Conservation (phyloP, 2,113 vertebrate genomes). For the Nanorana parkeri region DNA sequence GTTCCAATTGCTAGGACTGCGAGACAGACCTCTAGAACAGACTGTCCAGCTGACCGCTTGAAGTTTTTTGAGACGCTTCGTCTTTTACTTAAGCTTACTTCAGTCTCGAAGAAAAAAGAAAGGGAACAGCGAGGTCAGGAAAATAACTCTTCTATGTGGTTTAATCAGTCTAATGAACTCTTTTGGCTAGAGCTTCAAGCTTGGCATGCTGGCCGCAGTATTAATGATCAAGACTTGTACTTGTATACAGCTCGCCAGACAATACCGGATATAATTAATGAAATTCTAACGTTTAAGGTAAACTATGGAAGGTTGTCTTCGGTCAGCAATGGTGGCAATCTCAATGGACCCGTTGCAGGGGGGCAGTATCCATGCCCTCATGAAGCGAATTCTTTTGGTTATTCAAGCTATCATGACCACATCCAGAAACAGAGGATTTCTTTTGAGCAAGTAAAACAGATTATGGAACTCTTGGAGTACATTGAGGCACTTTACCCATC, state of each 20-base stretch:
- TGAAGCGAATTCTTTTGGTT: slow-evolving; percentile 70
- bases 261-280: slow-evolving; percentile 96
- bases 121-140: slow-evolving; percentile 94
- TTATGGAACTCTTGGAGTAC: slow-evolving; percentile 95
- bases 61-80: slow-evolving; percentile 98
- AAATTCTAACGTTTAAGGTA: slow-evolving; percentile 95
- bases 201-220: slow-evolving; percentile 94
- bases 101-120: slow-evolving; percentile 99
- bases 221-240: slow-evolving; percentile 92
- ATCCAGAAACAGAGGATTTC: slow-evolving; percentile 90
- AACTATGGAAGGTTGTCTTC: slow-evolving; percentile 82
- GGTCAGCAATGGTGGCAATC: slow-evolving; percentile 67
- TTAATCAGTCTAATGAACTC: slow-evolving; percentile 90
- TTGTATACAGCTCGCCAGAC: slow-evolving; percentile 95
- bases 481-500: slow-evolving; percentile 98
- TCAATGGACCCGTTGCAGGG: slow-evolving; percentile 72
- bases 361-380: slow-evolving; percentile 69
- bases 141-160: slow-evolving; percentile 87
- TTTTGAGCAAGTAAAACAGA: slow-evolving; percentile 94
- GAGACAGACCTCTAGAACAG: slow-evolving; percentile 94
- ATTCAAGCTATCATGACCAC: slow-evolving; percentile 83
- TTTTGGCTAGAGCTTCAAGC: slow-evolving; percentile 98
- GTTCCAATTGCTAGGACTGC: slow-evolving; percentile 86
- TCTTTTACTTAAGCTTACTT: slow-evolving; percentile 96
- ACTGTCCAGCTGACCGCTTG: slow-evolving; percentile 93